A percentile compares a stretch with the other conserved stretches of the same genome.
Evolutionary conservation across 37 sponge, comb jelly and placozoan species (phyloP).

Genomic region (Chondrosia reniformis): DNA sequence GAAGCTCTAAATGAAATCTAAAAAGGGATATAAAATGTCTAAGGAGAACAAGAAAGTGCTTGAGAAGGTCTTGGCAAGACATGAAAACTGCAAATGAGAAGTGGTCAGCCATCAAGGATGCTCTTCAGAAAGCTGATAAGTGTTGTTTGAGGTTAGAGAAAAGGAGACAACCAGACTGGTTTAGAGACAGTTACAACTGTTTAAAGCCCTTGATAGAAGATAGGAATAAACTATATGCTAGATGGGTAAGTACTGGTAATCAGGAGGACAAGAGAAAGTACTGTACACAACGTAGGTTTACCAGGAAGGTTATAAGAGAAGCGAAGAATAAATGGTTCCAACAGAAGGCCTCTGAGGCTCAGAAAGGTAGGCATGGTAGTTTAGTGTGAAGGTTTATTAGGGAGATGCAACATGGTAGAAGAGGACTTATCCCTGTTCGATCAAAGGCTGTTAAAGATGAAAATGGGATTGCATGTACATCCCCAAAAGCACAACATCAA

Average conservation of each 20-base stretch:
- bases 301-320: slow-evolving; percentile 18
- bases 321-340: slow-evolving; percentile 27
- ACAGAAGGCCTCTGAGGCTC: slow-evolving; percentile 33
- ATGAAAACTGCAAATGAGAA: not conserved
- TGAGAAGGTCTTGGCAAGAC: not conserved
- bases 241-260: not conserved
- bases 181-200: not conserved
- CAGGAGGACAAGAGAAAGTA: slow-evolving; percentile 10
- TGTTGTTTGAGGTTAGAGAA: not conserved
- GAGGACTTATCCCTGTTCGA: slow-evolving; percentile 25
- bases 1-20: not conserved
- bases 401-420: slow-evolving; percentile 33
- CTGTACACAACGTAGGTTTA: not conserved
- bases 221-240: slow-evolving; percentile 5
- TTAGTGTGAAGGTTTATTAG: slow-evolving; percentile 28
- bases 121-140: not conserved
- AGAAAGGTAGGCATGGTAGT: slow-evolving; percentile 28
- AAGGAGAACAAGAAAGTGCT: not conserved
- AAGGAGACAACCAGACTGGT: slow-evolving; percentile 2
- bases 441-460: slow-evolving; percentile 10
- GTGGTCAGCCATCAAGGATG: not conserved
- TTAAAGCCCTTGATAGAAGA: not conserved
- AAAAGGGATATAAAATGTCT: no score
- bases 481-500: slow-evolving; percentile 6
- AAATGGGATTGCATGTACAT: slow-evolving; percentile 18